A percentile compares a stretch with the other conserved stretches of the same genome.
Conservation (phyloP, 2,888 invertebrate genomes). For the Cataglyphis livida region DNA sequence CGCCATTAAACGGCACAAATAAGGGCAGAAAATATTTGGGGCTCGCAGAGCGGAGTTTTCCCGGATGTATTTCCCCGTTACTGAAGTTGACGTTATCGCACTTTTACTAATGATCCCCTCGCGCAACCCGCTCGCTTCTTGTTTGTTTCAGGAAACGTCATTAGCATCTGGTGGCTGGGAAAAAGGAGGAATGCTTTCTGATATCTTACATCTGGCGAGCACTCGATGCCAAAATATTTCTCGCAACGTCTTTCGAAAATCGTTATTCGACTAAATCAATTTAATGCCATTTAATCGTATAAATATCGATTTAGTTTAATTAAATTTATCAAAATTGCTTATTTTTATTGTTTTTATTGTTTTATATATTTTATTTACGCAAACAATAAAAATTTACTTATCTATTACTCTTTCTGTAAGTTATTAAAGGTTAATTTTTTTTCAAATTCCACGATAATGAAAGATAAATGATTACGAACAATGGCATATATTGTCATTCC, state of each 20-base stretch:
- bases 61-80: conserved; percentile 39
- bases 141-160: conserved; percentile 41
- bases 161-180: conserved; percentile 36
- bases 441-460: background rate
- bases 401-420: background rate
- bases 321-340: background rate
- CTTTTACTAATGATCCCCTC: conserved; percentile 54
- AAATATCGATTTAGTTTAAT: background rate
- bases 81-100: conserved; percentile 29
- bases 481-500: background rate
- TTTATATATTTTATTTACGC: background rate
- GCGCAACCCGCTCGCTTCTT: conserved; percentile 18
- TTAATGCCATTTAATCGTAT: background rate
- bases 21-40: conserved; percentile 62
- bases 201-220: conserved; percentile 37
- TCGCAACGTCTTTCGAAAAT: background rate
- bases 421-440: background rate
- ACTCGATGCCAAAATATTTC: conserved; percentile 6
- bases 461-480: background rate
- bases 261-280: conserved; percentile 3
- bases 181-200: conserved; percentile 13
- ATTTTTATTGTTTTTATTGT: background rate
- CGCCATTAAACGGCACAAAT: conserved; percentile 74
- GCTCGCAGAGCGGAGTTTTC: conserved; percentile 50
- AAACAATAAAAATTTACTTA: background rate